phyloP scores from a whole-genome alignment of 2,888 invertebrate species.

The Oscheius onirici region DNA sequence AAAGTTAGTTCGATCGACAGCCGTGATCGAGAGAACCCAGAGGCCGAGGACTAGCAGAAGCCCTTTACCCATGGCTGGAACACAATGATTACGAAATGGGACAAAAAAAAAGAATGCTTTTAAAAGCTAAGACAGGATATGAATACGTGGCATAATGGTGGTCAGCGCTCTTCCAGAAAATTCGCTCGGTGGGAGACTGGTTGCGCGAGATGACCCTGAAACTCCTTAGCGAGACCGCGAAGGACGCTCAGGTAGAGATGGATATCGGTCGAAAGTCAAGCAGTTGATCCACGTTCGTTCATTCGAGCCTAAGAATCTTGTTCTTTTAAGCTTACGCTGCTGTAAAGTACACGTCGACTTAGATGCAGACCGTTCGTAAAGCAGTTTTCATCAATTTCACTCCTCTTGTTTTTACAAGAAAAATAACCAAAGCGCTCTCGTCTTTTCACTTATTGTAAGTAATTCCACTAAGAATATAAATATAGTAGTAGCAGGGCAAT shows the following conservation, averaged over 20 bases:
- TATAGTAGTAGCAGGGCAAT: no score
- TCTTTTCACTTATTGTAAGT: no score
- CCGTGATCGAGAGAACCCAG: constrained; percentile 12
- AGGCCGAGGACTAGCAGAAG: constrained; percentile 16
- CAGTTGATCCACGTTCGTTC: background rate
- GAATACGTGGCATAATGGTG: constrained; percentile 34
- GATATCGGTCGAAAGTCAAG: constrained; percentile 22
- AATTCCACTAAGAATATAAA: no score
- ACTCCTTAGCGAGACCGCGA: constrained; percentile 31
- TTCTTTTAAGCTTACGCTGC: background rate
- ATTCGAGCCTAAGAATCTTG: background rate
- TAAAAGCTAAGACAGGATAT: background rate
- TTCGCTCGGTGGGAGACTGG: constrained; percentile 20
- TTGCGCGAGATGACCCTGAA: constrained; percentile 35
- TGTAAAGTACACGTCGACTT: constrained; percentile 18
- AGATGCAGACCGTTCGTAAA: no score
- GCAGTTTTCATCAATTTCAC: no score
- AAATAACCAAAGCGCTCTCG: no score
- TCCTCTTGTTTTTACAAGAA: no score
- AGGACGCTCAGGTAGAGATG: constrained; percentile 25
- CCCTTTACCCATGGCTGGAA: constrained; percentile 20
- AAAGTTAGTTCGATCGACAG: constrained; percentile 57
- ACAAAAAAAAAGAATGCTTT: background rate
- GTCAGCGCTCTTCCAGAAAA: constrained; percentile 33
- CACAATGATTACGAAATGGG: background rate